phyloP scores from a whole-genome alignment of 2,888 invertebrate genomes.

The Cheilosia vulpina region DNA sequence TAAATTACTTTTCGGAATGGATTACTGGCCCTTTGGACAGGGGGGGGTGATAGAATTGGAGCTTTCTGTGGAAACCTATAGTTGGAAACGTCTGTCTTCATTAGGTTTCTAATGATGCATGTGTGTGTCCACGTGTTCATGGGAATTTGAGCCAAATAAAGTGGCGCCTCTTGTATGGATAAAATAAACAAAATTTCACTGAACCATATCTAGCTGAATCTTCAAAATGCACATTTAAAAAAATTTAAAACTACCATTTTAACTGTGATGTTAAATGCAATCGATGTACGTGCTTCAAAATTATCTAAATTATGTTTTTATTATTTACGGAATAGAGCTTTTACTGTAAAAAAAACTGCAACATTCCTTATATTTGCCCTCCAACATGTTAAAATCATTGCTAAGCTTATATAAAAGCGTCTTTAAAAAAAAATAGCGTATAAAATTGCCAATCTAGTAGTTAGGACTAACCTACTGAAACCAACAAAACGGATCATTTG shows the following conservation, averaged over 20 bases:
- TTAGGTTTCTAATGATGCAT: not conserved
- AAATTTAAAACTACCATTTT: not conserved
- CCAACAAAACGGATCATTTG: not conserved
- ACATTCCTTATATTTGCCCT: not conserved
- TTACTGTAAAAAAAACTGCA: not conserved
- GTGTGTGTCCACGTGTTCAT: not conserved
- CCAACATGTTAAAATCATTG: not conserved
- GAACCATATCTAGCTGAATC: not conserved
- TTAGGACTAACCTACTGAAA: not conserved
- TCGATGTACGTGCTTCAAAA: not conserved
- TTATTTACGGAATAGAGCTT: too few relatives aligned
- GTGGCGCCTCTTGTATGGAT: too few relatives aligned
- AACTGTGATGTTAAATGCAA: not conserved
- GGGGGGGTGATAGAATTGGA: not conserved
- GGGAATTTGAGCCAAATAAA: not conserved
- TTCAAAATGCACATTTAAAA: not conserved
- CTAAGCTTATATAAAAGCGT: not conserved
- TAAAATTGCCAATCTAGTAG: not conserved
- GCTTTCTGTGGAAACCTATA: not conserved
- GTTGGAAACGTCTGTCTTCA: not conserved
- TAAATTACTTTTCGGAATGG: constrained; percentile 26
- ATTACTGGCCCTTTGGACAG: constrained; percentile 1
- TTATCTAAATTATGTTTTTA: not conserved
- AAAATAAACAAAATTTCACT: not conserved
- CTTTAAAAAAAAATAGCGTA: not conserved